These are phyloP conservation scores for Aspidapion aeneum DNA, from an alignment of 2,888 invertebrate genomes.

Conservation along the genomic window DNA sequence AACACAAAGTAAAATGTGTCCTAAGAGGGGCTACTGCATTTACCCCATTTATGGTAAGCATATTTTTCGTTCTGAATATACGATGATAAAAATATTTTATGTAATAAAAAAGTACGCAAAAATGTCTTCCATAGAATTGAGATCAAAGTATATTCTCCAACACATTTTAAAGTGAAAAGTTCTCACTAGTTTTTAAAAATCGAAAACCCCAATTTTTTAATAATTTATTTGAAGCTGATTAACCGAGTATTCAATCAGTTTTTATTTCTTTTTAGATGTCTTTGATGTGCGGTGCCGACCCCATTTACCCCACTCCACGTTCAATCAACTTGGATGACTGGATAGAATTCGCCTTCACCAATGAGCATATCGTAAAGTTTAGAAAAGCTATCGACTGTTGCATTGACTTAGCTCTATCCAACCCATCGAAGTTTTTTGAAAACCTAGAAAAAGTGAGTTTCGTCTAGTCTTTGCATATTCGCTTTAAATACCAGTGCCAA, in stretches of 20 bases:
- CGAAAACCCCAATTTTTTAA: too few relatives aligned
- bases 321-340: conserved; percentile 38
- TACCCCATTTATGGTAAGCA: conserved; percentile 68
- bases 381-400: conserved; percentile 30
- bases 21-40: conserved; percentile 78
- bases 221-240: too few relatives aligned
- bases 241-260: too few relatives aligned
- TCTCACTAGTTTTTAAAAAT: neutral
- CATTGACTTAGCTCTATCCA: conserved; percentile 52
- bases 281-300: conserved; percentile 36
- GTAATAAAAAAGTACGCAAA: too few relatives aligned
- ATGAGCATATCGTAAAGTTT: conserved; percentile 29
- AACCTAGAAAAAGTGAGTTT: neutral
- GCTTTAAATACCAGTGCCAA: too few relatives aligned
- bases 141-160: too few relatives aligned
- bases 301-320: conserved; percentile 28
- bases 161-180: too few relatives aligned
- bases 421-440: conserved; percentile 58
- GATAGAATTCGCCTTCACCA: conserved; percentile 36
- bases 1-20: conserved; percentile 64
- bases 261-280: conserved; percentile 32
- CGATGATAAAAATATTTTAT: neutral
- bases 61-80: neutral
- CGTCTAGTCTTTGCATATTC: too few relatives aligned
- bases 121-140: neutral